Base-by-base conservation (phyloP, 2,113 vertebrate species). In the Grallaria varia region DNA sequence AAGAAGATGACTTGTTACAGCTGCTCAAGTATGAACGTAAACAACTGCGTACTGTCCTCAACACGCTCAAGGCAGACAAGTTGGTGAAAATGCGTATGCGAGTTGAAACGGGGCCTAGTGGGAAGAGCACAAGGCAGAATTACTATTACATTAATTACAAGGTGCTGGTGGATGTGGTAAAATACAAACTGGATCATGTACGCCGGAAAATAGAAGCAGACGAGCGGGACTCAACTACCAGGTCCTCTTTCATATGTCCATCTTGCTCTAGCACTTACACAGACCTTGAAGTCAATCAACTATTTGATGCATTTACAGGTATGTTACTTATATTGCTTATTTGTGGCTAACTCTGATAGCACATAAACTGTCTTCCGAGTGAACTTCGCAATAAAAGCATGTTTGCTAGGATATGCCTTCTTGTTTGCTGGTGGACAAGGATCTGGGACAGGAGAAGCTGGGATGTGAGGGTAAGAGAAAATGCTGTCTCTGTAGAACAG, bases 111-210 rank as follows among this genome's bases (percentile, higher is more conserved):
- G 97, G 84, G 30, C 77, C 96, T 2, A 93, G 84, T 0, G 97
- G 97, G 37, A 97, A 96, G 63, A 97, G 96, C 87, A 97, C 47
- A 0, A 95, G 95, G 62, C 93, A 97, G 53, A 97, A 95, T 42
- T 98, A 96, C 84, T 98, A 98, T 11, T 97, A 98, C 52, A 97
- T 98, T 69, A 97, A 97, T 25, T 98, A 97, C 90, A 98, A 98
- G 74, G 90, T 97, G 73, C 90, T 98, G 50, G 97, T 98, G 74
- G 94, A 98, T 40, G 96, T 98, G 35, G 84, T 97, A 6, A 98
- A 97, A 50, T 98, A 98, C 60, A 97, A 98, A 88, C 93, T 98
- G 75, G 97, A 98, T 45, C 94, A 96, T 0, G 1, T 98, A 2
- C 97, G 97, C 31, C 72, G 60, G 39, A 98, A 97, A 85, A 98